Evolutionary conservation across 2,888 invertebrate genomes (phyloP).

Genomic region (Apantesis nais): DNA sequence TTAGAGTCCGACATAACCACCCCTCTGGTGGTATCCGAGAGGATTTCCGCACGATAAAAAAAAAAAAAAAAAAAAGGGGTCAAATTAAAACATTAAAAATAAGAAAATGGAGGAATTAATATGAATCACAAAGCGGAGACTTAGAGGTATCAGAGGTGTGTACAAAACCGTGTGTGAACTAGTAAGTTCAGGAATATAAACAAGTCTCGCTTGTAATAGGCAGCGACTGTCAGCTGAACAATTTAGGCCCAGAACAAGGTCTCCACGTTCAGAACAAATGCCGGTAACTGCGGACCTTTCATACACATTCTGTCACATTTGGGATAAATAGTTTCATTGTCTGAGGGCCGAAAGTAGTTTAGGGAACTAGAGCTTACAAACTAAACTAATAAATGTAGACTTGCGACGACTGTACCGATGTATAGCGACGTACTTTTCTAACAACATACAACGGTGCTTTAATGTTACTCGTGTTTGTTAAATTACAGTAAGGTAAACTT

Average conservation of each 20-base stretch:
- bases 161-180: neutral
- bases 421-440: neutral
- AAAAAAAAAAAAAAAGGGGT: no score
- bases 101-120: neutral
- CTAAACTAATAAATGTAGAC: neutral
- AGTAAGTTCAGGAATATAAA: neutral
- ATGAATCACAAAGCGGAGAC: neutral
- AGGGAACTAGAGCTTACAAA: neutral
- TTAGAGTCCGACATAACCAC: no score
- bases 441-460: no score
- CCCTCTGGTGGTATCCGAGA: no score
- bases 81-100: neutral
- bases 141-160: neutral
- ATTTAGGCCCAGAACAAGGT: neutral
- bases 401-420: neutral
- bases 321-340: neutral
- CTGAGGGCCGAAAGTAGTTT: neutral
- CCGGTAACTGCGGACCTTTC: neutral
- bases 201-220: neutral
- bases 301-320: neutral
- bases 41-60: no score
- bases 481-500: no score
- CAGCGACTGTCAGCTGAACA: neutral
- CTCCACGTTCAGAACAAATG: neutral
- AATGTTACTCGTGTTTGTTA: no score